Percentiles rank a stretch among this genome's conserved stretches.
Evolutionary conservation across 2,888 invertebrate genomes (phyloP).

Genomic region (Drosophila pseudotakahashii): DNA sequence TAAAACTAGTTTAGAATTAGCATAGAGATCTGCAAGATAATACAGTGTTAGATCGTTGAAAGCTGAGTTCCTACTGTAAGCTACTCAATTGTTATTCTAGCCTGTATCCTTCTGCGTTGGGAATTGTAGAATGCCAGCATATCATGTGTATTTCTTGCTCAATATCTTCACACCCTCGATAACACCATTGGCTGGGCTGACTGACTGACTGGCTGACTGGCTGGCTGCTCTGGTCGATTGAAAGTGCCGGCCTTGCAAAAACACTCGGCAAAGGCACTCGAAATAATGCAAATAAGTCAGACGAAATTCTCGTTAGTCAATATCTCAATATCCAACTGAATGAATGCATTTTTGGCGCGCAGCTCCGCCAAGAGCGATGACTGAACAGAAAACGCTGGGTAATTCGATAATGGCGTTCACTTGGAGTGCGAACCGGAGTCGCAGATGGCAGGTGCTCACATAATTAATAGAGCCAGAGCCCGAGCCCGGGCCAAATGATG

Average conservation of each 20-base stretch:
- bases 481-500: slow-evolving; percentile 19
- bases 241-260: slow-evolving; percentile 33
- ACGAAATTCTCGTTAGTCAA: slow-evolving; percentile 46
- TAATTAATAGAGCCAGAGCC: slow-evolving; percentile 29
- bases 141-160: background rate
- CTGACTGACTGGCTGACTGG: too few relatives aligned
- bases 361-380: slow-evolving; percentile 61
- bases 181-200: slow-evolving; percentile 1
- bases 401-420: slow-evolving; percentile 47
- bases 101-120: background rate
- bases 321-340: slow-evolving; percentile 20
- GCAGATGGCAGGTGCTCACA: slow-evolving; percentile 41
- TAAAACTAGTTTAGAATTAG: slow-evolving; percentile 21
- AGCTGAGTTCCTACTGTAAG: slow-evolving; percentile 13
- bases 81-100: background rate
- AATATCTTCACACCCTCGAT: slow-evolving; percentile 17
- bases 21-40: background rate
- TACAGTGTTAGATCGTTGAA: background rate
- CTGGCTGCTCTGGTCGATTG: slow-evolving; percentile 19
- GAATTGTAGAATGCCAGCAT: slow-evolving; percentile 8
- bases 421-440: slow-evolving; percentile 25
- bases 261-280: slow-evolving; percentile 37
- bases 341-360: slow-evolving; percentile 40
- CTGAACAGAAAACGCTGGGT: slow-evolving; percentile 52
- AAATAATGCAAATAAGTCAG: slow-evolving; percentile 45